phyloP scores from a whole-genome alignment of 2,113 vertebrate species.

The Mohoua ochrocephala region DNA sequence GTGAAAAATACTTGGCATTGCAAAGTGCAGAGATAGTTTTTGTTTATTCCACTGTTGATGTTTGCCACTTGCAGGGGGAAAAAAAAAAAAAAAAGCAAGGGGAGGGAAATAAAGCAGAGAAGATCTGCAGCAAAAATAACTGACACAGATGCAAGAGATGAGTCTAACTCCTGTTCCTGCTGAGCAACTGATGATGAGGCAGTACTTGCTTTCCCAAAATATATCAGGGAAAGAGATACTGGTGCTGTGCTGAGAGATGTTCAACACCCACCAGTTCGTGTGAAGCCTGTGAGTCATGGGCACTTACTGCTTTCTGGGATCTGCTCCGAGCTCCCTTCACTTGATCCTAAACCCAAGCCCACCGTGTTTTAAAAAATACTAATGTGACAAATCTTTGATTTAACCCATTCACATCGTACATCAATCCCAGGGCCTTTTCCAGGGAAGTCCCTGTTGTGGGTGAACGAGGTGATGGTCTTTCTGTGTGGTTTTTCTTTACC shows the following conservation, averaged over 20 bases:
- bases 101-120: neutral
- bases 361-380: neutral
- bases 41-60: neutral
- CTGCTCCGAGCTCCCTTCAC: neutral
- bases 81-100: neutral
- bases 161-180: slow-evolving; percentile 13
- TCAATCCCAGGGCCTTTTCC: neutral
- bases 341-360: neutral
- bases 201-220: slow-evolving; percentile 32
- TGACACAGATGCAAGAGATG: slow-evolving; percentile 2
- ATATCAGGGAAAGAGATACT: neutral
- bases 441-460: no score
- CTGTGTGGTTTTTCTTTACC: neutral
- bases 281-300: slow-evolving; percentile 22
- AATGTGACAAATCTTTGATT: neutral
- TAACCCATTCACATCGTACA: neutral
- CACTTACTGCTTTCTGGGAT: neutral
- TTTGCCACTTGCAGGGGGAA: neutral
- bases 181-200: slow-evolving; percentile 55
- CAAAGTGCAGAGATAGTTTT: neutral
- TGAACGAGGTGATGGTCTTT: neutral
- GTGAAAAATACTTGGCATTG: neutral
- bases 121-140: neutral
- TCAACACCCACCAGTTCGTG: neutral
- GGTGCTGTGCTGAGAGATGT: neutral